These are phyloP conservation scores for Hydriomena furcata DNA, from an alignment of 2,888 invertebrate genomes.

Conservation along the genomic window DNA sequence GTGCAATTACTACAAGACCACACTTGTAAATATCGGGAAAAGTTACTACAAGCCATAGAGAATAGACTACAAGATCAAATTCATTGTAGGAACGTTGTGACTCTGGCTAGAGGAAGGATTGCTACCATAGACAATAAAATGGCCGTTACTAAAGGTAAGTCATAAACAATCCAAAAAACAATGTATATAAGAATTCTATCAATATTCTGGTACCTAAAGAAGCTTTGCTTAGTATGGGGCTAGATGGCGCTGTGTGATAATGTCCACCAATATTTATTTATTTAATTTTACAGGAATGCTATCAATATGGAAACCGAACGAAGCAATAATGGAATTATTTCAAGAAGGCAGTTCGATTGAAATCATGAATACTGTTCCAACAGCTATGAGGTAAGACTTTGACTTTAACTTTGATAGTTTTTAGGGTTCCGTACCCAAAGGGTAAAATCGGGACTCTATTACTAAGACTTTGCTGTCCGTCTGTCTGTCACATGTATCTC, in stretches of 20 bases:
- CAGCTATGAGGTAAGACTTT: slow-evolving; percentile 71
- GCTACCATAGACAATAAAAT: slow-evolving; percentile 41
- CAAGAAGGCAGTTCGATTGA: slow-evolving; percentile 85
- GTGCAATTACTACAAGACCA: slow-evolving; percentile 62
- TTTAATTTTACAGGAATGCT: slow-evolving; percentile 62
- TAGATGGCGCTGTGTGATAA: no score
- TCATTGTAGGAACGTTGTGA: slow-evolving; percentile 57
- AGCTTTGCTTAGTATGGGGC: no score
- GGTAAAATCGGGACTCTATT: no score
- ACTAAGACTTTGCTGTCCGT: no score
- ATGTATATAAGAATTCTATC: no score
- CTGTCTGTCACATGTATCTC: no score
- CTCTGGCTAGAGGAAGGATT: slow-evolving; percentile 61
- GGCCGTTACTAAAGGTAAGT: slow-evolving; percentile 51
- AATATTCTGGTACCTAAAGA: no score
- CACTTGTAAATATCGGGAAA: slow-evolving; percentile 52
- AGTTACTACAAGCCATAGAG: slow-evolving; percentile 56
- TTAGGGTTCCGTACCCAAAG: no score
- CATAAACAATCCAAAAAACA: no score
- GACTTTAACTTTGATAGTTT: no score
- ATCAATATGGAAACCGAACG: slow-evolving; percentile 88
- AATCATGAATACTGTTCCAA: slow-evolving; percentile 82
- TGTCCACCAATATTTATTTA: no score
- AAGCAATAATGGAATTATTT: slow-evolving; percentile 81
- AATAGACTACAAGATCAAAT: slow-evolving; percentile 53